Evolutionary conservation across 2,797 vertebrate genomes (phyloP).

Genomic region (Phrynocephalus guinanensis): DNA sequence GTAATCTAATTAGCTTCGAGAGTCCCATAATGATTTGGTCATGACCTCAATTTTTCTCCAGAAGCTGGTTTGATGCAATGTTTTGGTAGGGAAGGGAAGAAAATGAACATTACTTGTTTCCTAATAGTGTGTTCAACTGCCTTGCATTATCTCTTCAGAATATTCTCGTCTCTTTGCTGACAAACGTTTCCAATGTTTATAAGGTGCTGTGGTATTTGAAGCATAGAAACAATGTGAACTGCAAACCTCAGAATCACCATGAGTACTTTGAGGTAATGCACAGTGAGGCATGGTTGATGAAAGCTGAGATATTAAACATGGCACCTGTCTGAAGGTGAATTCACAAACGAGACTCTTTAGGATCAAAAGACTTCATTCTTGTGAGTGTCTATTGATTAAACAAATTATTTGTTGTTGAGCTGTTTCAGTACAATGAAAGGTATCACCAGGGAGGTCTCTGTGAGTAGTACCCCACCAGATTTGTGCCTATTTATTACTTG

Average conservation of each 20-base stretch:
- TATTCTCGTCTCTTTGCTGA: conserved; percentile 22
- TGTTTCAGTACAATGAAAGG: not conserved
- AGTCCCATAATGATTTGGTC: not conserved
- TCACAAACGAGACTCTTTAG: not conserved
- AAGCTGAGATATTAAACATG: not conserved
- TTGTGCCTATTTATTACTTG: too few species aligned
- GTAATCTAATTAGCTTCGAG: not conserved
- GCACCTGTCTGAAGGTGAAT: not conserved
- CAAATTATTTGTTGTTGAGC: not conserved
- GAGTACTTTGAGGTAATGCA: not conserved
- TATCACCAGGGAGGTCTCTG: not conserved
- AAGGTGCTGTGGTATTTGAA: not conserved
- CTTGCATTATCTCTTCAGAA: conserved; percentile 18
- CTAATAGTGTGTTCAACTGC: conserved; percentile 16
- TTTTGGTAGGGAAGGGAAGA: not conserved
- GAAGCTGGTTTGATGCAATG: not conserved
- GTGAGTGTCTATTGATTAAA: not conserved
- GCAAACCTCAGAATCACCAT: not conserved
- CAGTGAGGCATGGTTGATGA: conserved; percentile 6
- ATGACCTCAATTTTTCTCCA: not conserved
- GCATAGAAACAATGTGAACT: not conserved
- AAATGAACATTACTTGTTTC: not conserved
- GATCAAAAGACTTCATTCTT: not conserved
- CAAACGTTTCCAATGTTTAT: conserved; percentile 28
- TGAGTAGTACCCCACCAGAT: not conserved